Percentiles rank a stretch among this genome's conserved stretches.
Conservation (phyloP, 1,140 invertebrate genomes). For the Aphelenchoides fujianensis region DNA sequence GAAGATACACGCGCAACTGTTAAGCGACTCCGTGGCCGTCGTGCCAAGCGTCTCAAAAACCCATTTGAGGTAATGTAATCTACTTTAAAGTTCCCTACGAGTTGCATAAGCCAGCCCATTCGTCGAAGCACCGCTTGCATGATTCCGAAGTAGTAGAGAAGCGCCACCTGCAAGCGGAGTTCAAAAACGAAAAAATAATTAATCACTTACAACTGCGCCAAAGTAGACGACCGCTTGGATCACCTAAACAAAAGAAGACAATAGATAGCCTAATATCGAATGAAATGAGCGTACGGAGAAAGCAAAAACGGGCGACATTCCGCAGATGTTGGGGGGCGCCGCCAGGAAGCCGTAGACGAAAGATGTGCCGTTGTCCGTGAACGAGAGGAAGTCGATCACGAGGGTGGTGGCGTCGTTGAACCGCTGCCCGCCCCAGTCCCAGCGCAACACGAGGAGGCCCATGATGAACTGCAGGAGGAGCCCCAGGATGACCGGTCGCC, state of each 20-base stretch:
- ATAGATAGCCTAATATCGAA: no score
- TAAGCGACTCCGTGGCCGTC: constrained; percentile 85
- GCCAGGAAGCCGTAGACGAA: constrained; percentile 79
- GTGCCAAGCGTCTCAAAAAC: constrained; percentile 77
- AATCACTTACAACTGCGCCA: constrained; percentile 49
- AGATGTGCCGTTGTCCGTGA: constrained; percentile 73
- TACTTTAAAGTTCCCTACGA: no score
- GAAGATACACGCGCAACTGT: constrained; percentile 83
- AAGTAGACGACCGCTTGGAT: constrained; percentile 62
- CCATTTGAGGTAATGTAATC: no score
- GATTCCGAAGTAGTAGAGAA: constrained; percentile 80
- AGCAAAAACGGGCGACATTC: constrained; percentile 65
- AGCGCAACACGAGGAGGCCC: constrained; percentile 80
- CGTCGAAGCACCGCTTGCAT: constrained; percentile 83
- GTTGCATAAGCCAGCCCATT: constrained; percentile 74
- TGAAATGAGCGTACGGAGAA: constrained; percentile 75
- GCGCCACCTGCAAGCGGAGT: constrained; percentile 73
- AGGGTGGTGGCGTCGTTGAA: constrained; percentile 50
- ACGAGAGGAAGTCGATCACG: constrained; percentile 74
- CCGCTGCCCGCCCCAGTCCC: constrained; percentile 69
- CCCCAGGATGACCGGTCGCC: constrained; percentile 76
- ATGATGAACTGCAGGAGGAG: constrained; percentile 80
- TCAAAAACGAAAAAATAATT: no score
- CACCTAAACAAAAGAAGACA: no score
- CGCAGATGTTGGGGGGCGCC: constrained; percentile 69